A percentile compares a stretch with the other conserved stretches of the same genome.
phyloP scores from a whole-genome alignment of 2,797 vertebrate genomes.

The Pipistrellus pygmaeus region DNA sequence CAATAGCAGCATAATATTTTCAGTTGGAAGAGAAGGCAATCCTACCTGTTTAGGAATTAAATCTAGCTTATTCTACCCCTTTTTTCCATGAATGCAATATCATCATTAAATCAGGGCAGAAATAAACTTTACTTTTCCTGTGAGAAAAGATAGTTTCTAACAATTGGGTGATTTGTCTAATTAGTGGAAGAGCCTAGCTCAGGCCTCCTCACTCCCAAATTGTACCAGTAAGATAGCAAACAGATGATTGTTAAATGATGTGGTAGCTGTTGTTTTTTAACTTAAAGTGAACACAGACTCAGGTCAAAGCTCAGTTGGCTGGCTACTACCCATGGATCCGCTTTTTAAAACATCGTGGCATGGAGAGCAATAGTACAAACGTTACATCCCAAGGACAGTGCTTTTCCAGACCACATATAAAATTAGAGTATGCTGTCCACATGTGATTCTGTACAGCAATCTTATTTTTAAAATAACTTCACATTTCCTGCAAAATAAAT shows the following conservation, averaged over 20 bases:
- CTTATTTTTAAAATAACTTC: conserved; percentile 4
- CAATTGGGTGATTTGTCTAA: neutral
- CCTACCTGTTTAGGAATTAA: neutral
- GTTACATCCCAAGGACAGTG: neutral
- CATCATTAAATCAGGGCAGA: neutral
- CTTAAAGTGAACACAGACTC: neutral
- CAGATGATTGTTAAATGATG: neutral
- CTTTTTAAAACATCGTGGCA: neutral
- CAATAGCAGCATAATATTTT: neutral
- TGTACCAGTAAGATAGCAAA: neutral
- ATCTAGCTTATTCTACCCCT: neutral
- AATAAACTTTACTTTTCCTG: neutral
- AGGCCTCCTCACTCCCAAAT: neutral
- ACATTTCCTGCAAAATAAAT: conserved; percentile 28
- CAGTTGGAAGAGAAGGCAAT: neutral
- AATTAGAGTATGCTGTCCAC: neutral
- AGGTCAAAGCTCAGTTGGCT: neutral
- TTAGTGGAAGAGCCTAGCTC: neutral
- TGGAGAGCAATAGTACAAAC: neutral
- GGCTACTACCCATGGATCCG: neutral
- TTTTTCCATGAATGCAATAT: neutral
- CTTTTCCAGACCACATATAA: neutral
- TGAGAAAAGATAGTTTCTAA: conserved; percentile 19
- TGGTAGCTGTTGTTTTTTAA: neutral
- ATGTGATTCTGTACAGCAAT: neutral